phyloP scores from a whole-genome alignment of 2,113 vertebrate species.

The Corythaixoides concolor region DNA sequence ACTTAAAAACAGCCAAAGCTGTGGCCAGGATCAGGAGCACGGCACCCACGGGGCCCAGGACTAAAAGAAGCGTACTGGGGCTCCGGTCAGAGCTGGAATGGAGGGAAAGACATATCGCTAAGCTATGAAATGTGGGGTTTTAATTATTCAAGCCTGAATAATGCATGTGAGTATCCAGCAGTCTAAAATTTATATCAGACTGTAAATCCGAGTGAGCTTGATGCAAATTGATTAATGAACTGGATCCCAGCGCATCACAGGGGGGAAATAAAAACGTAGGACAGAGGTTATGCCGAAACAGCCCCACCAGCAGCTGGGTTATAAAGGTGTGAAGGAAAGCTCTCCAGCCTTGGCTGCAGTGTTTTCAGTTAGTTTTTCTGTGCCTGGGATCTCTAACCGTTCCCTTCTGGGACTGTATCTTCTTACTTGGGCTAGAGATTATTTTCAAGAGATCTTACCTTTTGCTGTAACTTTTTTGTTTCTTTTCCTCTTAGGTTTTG shows the following conservation, averaged over 20 bases:
- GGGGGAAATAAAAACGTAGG: neutral
- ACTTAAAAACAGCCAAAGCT: constrained; percentile 55
- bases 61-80: neutral
- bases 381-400: neutral
- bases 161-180: fast-evolving
- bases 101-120: neutral
- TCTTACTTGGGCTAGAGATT: neutral
- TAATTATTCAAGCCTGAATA: neutral
- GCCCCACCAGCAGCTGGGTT: neutral
- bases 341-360: neutral
- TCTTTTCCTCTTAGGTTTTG: neutral
- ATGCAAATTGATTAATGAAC: fast-evolving
- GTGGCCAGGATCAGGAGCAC: neutral
- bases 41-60: constrained; percentile 32
- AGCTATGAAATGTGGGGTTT: neutral
- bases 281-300: neutral
- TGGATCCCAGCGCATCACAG: neutral
- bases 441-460: neutral
- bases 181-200: neutral
- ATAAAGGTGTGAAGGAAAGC: neutral
- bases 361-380: neutral
- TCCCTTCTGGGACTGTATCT: neutral
- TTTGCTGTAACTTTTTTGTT: neutral
- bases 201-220: neutral
- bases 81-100: constrained; percentile 37